These are phyloP conservation scores for Atrichornis clamosus DNA, from an alignment of 2,113 vertebrate genomes.

Conservation along the genomic window DNA sequence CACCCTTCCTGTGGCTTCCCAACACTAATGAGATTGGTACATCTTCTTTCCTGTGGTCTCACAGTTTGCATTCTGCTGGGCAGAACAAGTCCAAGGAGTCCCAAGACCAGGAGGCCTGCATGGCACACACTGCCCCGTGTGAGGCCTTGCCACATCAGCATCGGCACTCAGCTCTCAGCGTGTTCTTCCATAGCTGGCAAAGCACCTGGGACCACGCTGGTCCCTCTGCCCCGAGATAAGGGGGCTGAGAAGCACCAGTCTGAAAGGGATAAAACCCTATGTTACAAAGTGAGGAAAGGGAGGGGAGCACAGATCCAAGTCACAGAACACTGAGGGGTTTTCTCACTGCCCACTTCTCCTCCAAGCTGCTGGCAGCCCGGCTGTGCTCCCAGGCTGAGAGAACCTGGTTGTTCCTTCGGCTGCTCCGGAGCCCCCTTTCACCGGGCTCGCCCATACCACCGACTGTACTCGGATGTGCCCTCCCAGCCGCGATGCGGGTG, in stretches of 20 bases:
- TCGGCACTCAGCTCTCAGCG: neutral
- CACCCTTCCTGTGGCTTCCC: neutral
- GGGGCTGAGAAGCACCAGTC: neutral
- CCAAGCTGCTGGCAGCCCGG: neutral
- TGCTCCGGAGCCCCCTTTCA: neutral
- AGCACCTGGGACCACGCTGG: neutral
- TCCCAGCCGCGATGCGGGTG: neutral
- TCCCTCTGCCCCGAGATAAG: neutral
- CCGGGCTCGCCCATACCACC: neutral
- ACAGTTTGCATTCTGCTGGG: neutral
- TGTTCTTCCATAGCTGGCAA: accelerated
- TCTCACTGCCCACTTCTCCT: neutral
- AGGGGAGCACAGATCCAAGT: neutral
- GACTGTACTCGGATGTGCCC: accelerated
- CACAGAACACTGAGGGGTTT: neutral
- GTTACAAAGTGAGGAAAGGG: neutral
- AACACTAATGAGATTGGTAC: too few relatives aligned
- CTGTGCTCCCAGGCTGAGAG: neutral
- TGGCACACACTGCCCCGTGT: accelerated
- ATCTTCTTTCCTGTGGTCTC: neutral
- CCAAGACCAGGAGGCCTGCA: neutral
- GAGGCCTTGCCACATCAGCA: neutral
- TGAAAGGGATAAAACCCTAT: neutral
- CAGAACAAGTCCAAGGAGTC: neutral
- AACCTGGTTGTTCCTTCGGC: too few relatives aligned